A percentile compares a stretch with the other conserved stretches of the same genome.
phyloP scores from a whole-genome alignment of 2,888 invertebrate species.

The Melipona beecheii region DNA sequence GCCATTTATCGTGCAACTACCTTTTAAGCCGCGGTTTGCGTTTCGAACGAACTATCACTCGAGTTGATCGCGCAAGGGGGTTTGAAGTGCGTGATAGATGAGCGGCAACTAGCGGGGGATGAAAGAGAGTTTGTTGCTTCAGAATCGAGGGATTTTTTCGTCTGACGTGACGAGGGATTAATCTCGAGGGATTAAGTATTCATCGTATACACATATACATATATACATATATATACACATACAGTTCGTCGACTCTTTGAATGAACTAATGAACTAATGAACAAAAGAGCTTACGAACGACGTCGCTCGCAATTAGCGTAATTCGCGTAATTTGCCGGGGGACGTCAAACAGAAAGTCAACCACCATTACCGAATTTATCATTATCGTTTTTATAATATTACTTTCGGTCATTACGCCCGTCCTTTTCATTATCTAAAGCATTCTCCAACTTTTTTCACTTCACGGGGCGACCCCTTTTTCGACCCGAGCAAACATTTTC shows the following conservation, averaged over 20 bases:
- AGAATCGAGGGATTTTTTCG: slow-evolving; percentile 5
- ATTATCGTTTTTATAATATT: not conserved
- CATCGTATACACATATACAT: not conserved
- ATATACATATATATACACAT: not conserved
- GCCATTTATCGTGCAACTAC: not conserved
- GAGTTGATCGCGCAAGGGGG: not conserved
- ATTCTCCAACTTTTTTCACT: not conserved
- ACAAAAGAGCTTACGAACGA: not conserved
- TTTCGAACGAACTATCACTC: not conserved
- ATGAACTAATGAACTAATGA: slow-evolving; percentile 18
- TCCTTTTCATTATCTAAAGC: not conserved
- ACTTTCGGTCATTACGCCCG: not conserved
- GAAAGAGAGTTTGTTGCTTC: not conserved
- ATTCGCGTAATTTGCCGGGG: not conserved
- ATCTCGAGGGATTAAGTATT: slow-evolving; percentile 35
- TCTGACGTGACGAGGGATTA: slow-evolving; percentile 1
- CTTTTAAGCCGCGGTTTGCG: not conserved
- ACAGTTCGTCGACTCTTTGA: slow-evolving; percentile 27
- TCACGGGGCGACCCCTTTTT: not conserved
- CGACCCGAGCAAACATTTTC: no score
- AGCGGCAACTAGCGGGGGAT: not conserved
- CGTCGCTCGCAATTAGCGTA: not conserved
- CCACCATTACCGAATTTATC: not conserved
- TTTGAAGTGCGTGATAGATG: not conserved
- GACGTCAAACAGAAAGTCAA: not conserved